Conservation (phyloP, 2,888 invertebrate genomes). For the Agriotes lineatus region DNA sequence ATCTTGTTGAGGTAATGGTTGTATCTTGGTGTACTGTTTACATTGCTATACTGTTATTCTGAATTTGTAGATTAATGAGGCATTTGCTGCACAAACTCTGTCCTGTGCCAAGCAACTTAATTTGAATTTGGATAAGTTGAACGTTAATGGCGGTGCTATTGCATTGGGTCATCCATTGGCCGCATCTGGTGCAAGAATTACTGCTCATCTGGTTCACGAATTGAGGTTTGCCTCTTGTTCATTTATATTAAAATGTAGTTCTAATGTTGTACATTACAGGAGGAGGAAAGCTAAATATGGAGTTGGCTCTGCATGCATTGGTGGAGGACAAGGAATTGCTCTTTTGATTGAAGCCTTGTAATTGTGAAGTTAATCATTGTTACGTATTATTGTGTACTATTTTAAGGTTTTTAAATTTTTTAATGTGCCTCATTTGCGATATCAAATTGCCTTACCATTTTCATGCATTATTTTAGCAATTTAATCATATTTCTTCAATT, state of each 20-base stretch:
- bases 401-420: not conserved
- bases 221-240: slow-evolving; percentile 73
- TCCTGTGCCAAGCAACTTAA: slow-evolving; percentile 92
- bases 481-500: too few species aligned
- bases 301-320: slow-evolving; percentile 97
- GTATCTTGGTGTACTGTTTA: not conserved
- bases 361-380: too few species aligned
- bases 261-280: slow-evolving; percentile 68
- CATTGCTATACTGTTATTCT: not conserved
- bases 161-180: slow-evolving; percentile 97
- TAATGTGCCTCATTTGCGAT: not conserved
- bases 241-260: slow-evolving; percentile 14
- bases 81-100: slow-evolving; percentile 95
- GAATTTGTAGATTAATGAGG: slow-evolving; percentile 90
- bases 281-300: slow-evolving; percentile 87
- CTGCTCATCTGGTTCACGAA: slow-evolving; percentile 91
- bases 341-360: slow-evolving; percentile 85
- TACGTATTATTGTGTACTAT: too few species aligned
- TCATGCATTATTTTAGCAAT: too few species aligned
- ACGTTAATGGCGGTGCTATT: slow-evolving; percentile 96
- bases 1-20: slow-evolving; percentile 85
- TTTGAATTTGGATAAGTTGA: slow-evolving; percentile 88
- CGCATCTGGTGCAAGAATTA: slow-evolving; percentile 95
- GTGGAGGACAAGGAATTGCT: slow-evolving; percentile 98
- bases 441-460: too few species aligned